A percentile compares a stretch with the other conserved stretches of the same genome.
Conservation (phyloP, 2,113 vertebrate species). For the Nothoprocta pentlandii region DNA sequence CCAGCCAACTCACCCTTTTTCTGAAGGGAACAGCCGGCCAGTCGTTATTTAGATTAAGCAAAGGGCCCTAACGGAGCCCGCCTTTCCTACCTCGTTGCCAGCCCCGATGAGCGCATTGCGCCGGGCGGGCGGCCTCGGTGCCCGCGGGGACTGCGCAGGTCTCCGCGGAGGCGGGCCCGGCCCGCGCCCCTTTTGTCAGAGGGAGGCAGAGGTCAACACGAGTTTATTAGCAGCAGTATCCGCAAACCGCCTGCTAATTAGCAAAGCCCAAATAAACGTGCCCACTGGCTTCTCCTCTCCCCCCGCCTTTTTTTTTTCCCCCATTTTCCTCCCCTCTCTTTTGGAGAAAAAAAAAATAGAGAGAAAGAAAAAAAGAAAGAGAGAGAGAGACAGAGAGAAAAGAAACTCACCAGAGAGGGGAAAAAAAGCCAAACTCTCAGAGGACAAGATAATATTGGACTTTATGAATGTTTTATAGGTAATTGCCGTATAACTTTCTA, state of each 20-base stretch:
- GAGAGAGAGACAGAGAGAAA: not conserved
- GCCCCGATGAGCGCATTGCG: not conserved
- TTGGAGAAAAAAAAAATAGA: too few species aligned
- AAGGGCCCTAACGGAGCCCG: not conserved
- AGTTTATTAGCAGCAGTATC: conserved; percentile 84
- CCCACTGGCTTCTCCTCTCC: conserved; percentile 73
- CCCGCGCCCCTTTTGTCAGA: conserved; percentile 75
- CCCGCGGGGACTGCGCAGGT: not conserved
- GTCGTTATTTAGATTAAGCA: not conserved
- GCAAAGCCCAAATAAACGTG: conserved; percentile 84
- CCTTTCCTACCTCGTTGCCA: not conserved
- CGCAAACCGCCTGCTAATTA: conserved; percentile 84
- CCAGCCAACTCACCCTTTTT: not conserved
- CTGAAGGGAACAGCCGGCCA: not conserved
- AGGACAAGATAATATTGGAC: conserved; percentile 59
- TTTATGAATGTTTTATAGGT: conserved; percentile 79
- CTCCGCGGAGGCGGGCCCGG: conserved; percentile 62
- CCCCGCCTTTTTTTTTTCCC: not conserved
- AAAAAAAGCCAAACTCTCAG: conserved; percentile 52
- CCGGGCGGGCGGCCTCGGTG: not conserved
- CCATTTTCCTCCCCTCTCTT: too few species aligned
- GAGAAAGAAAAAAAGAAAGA: too few species aligned
- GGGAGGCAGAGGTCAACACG: conserved; percentile 82
- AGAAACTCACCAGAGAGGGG: not conserved
- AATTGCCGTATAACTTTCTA: conserved; percentile 77